Evolutionary conservation across 2,113 vertebrate genomes (phyloP), one percentile per base, ranked within the genome.

Genomic region (Sciurus niger): DNA sequence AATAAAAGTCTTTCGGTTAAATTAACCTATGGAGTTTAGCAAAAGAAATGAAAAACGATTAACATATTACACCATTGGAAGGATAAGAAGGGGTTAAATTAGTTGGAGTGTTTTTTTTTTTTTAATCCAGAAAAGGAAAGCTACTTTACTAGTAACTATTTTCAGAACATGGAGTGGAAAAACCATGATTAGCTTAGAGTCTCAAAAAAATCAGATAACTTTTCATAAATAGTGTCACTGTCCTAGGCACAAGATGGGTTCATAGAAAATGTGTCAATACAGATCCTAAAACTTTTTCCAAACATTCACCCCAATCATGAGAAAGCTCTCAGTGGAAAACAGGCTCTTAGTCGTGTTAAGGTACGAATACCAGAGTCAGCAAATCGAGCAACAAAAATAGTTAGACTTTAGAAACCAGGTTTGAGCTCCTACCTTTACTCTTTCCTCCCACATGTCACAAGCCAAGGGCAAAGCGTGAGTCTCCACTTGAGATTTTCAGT

Each of bases 401-500:
- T 65, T 46, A 82, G 82, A 95, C 67, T 77, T 73, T 34, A 30
- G 92, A 96, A 84, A 72, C 14, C 51, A 94, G 7, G 18, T 37
- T 89, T 84, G 65, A 18, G 60, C 58, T 79, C 34, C 20, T 65
- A 22, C 87, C 89, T 97, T 79, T 79, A n/a, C 58, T 74, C n/a
- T 48, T 20, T 95, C 92, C 84, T 91, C 77, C 40, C 67, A 43
- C 86, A 93, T 40, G 51, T 94, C 86, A 53, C 17, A 96, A 97
- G 79, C 58, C 95, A 97, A 97, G 95, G 93, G 84, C 92, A 88
- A 86, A 92, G 84, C 46, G 76, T 60, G 37, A 94, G 55, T 77
- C 92, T 93, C 76, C 30, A 68, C 91, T 93, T 93, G 53, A 94
- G 85, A 84, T 74, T 87, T 94, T 34, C 80, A 89, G 89, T 87